phyloP scores from a whole-genome alignment of 2,888 invertebrate species.

The Drosophila anomelani region DNA sequence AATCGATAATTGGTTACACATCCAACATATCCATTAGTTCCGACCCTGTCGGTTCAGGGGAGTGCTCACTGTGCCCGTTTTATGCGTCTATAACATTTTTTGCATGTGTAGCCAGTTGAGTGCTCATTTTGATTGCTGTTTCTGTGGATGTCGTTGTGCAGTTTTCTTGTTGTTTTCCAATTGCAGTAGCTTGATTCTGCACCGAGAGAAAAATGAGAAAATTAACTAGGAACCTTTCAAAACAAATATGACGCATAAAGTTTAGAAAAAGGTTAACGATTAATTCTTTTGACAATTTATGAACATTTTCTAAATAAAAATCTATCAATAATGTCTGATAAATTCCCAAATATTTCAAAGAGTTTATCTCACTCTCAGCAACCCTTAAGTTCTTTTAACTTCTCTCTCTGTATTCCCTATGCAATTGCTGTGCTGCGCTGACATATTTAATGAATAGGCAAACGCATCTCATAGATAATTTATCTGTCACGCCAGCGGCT shows the following conservation, averaged over 20 bases:
- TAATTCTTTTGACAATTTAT: no score
- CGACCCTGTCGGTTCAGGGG: background rate
- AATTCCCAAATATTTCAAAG: background rate
- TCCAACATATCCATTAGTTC: background rate
- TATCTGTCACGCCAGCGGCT: constrained; percentile 41
- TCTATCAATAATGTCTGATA: no score
- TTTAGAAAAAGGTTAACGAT: no score
- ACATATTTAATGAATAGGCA: constrained; percentile 64
- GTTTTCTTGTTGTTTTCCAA: constrained; percentile 38
- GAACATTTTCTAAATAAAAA: no score
- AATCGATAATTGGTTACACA: background rate
- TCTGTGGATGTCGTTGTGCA: constrained; percentile 12
- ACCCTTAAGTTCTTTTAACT: background rate
- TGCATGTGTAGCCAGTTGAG: constrained; percentile 20
- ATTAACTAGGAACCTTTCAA: rapidly evolving
- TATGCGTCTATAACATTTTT: constrained; percentile 16
- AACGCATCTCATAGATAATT: constrained; percentile 47
- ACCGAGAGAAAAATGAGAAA: constrained; percentile 3
- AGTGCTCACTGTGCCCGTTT: constrained; percentile 23
- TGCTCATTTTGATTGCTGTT: constrained; percentile 22
- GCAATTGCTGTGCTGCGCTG: constrained; percentile 40
- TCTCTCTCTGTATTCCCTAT: background rate
- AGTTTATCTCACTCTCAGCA: background rate
- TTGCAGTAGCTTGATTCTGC: constrained; percentile 25
- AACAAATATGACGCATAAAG: background rate